These are phyloP conservation scores for Chrysemys picta DNA, from an alignment of 2,113 vertebrate species.

Conservation along the genomic window DNA sequence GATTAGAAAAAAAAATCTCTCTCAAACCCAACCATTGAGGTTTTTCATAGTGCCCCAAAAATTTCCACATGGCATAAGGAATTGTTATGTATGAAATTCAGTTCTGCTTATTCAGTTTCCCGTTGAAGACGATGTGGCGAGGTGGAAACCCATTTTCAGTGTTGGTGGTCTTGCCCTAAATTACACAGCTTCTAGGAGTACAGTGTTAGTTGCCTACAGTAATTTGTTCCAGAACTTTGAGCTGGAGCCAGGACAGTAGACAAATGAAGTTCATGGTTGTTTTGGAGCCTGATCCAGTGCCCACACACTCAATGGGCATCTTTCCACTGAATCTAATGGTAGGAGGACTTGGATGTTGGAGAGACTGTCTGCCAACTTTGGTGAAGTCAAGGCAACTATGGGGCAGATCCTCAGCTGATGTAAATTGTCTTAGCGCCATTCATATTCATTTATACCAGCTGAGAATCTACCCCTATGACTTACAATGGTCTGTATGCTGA, in stretches of 20 bases:
- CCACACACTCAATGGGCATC: not conserved
- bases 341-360: not conserved
- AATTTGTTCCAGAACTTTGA: not conserved
- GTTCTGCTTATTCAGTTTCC: not conserved
- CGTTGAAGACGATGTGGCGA: not conserved
- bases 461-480: not conserved
- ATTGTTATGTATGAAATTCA: rapidly evolving
- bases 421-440: not conserved
- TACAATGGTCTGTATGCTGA: not conserved
- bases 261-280: not conserved
- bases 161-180: not conserved
- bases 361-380: not conserved
- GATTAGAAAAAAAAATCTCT: constrained; percentile 35
- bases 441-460: not conserved
- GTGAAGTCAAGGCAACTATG: not conserved
- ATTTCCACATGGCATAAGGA: not conserved
- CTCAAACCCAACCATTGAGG: constrained; percentile 2
- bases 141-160: not conserved
- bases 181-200: rapidly evolving
- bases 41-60: not conserved
- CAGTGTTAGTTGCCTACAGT: rapidly evolving
- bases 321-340: not conserved
- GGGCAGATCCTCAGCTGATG: not conserved
- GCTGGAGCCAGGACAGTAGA: not conserved
- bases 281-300: not conserved